Conservation (phyloP, 2,888 invertebrate species). For the Exocentrus adspersus region DNA sequence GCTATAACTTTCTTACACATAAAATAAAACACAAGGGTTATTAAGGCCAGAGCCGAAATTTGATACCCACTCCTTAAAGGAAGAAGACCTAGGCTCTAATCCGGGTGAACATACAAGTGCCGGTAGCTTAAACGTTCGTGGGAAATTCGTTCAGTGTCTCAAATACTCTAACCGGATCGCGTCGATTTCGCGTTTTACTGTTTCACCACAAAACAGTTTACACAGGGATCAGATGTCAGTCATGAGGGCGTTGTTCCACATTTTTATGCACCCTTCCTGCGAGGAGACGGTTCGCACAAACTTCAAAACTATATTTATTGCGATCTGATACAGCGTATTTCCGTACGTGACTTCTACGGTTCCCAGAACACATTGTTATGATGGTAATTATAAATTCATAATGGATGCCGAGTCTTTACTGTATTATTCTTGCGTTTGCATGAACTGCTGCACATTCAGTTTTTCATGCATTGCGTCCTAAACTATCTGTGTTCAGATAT, state of each 20-base stretch:
- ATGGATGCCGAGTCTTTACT: too few species aligned
- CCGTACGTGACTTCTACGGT: constrained; percentile 1
- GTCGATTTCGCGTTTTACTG: constrained; percentile 15
- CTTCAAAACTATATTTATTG: constrained; percentile 16
- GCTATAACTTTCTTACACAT: too few species aligned
- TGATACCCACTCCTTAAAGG: constrained; percentile 11
- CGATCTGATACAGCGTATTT: constrained; percentile 22
- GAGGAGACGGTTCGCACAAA: constrained; percentile 10
- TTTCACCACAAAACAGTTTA: constrained; percentile 14
- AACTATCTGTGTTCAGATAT: too few species aligned
- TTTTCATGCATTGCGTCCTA: too few species aligned
- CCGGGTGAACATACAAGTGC: constrained; percentile 35
- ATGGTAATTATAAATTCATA: constrained; percentile 11
- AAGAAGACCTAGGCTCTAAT: constrained; percentile 25
- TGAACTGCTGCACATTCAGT: too few species aligned
- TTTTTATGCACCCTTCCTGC: constrained; percentile 30
- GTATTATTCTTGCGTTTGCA: too few species aligned
- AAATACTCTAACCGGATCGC: constrained; percentile 16
- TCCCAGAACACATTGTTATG: constrained; percentile 9
- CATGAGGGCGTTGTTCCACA: constrained; percentile 27
- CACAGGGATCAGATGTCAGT: constrained; percentile 24
- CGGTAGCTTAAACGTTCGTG: constrained; percentile 47
- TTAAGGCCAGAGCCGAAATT: too few species aligned
- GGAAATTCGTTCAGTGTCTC: constrained; percentile 48
- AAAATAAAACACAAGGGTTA: too few species aligned